Conservation (phyloP, 2,888 invertebrate genomes). For the Microplitis deprimator region DNA sequence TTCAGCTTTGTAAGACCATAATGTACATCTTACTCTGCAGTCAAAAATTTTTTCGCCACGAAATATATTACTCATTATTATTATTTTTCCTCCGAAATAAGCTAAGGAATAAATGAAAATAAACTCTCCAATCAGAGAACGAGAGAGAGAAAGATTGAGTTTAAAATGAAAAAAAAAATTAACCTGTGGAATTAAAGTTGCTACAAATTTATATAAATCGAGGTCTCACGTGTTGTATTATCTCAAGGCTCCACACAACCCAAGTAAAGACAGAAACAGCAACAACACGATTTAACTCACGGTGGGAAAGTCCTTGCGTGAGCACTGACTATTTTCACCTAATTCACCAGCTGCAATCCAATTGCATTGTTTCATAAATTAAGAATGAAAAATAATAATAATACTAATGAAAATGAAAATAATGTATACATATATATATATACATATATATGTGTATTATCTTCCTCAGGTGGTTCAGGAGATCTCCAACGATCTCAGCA, state of each 20-base stretch:
- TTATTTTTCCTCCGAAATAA: too few relatives aligned
- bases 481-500: background rate
- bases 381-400: constrained; percentile 19
- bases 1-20: constrained; percentile 26
- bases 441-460: too few relatives aligned
- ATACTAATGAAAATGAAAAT: background rate
- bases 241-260: constrained; percentile 13
- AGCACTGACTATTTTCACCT: constrained; percentile 23
- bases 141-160: background rate
- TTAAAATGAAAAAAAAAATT: background rate
- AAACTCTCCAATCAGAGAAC: background rate
- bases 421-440: background rate
- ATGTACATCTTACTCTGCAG: constrained; percentile 5
- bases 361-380: constrained; percentile 39
- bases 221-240: constrained; percentile 19
- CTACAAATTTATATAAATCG: constrained; percentile 10
- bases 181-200: background rate
- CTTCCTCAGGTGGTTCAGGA: background rate
- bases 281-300: background rate
- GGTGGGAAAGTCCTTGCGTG: constrained; percentile 39
- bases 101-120: background rate
- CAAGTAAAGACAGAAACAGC: background rate
- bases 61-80: too few relatives aligned
- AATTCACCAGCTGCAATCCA: constrained; percentile 24
- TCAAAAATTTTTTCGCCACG: constrained; percentile 40